Base-by-base conservation (phyloP, 64 coral and sea anemone species). In the Dendronephthya gigantea region DNA sequence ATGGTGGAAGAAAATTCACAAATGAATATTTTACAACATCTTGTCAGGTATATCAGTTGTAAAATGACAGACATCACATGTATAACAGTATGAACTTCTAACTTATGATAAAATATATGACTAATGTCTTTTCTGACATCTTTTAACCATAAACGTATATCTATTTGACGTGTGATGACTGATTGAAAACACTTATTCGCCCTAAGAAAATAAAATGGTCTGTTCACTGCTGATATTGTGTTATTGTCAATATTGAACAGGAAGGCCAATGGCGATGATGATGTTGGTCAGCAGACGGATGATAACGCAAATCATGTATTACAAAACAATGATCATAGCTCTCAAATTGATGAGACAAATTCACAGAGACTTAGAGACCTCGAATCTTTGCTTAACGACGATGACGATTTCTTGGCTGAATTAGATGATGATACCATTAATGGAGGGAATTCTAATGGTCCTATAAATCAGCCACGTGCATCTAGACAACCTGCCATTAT, bases 11-110 rank as follows among this genome's bases (percentile, higher is more conserved):
- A 84, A 40, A 97, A 93, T 84, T 89, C 83, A 6, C 56, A 76
- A 35, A 93, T 91, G 94, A 97, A 97, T 47, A 37, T 96, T 29
- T 86, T 96, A 23, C 88, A 96, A 79, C 91, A 79, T 5, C 55
- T 62, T 41, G 87, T 65, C 49, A 93, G 90, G 94, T 96, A 96
- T 83, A 88, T 49, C 1, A 16, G 23, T 52, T 9, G 48, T 50
- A 52, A 16, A 52, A 17, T 52, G 23, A 1, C 50, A 16, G 23
- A 52, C 23, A 16, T 52, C 50, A 52, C 13, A 52, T 52, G 23
- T 1, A 52, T 52, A 52, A 52, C 50, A 52, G 13, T 22, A 52
- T 1, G 23, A 12, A 52, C 9, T 52, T 52, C 13, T 22, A 52
- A 52, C 1, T 52, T 52, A n/a, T n/a, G n/a, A n/a, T n/a, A n/a